These are phyloP conservation scores for Mycteria americana DNA, from an alignment of 2,797 vertebrate species.

Conservation along the genomic window DNA sequence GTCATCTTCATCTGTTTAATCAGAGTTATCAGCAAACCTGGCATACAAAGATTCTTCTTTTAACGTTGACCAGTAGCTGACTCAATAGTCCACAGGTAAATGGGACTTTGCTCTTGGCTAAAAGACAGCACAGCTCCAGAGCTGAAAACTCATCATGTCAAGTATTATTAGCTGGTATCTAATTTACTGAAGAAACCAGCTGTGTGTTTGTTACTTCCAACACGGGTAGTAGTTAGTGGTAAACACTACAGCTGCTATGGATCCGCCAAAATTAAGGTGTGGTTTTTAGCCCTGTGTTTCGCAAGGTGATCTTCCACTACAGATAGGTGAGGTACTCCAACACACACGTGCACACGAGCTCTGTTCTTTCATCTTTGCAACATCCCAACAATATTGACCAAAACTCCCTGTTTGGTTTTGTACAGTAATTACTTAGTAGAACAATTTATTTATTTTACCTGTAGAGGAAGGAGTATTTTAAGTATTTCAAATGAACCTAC, in stretches of 20 bases:
- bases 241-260: background rate
- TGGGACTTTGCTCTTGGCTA: background rate
- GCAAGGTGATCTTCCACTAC: background rate
- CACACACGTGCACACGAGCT: background rate
- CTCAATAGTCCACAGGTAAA: slow-evolving; percentile 14
- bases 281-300: background rate
- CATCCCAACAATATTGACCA: background rate
- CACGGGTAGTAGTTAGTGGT: background rate
- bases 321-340: background rate
- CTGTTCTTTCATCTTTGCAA: background rate
- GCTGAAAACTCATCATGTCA: background rate
- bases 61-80: slow-evolving; percentile 26
- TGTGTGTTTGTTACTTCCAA: background rate
- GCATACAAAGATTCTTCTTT: background rate
- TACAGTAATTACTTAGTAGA: background rate
- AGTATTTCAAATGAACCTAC: background rate
- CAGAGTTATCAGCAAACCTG: slow-evolving; percentile 15
- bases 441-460: background rate
- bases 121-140: background rate
- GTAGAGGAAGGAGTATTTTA: background rate
- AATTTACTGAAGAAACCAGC: background rate
- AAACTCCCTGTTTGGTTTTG: background rate
- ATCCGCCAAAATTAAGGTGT: background rate
- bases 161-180: background rate
- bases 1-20: background rate